Evolutionary conservation across 2,888 invertebrate species (phyloP).

Genomic region (Mylabris sibirica): DNA sequence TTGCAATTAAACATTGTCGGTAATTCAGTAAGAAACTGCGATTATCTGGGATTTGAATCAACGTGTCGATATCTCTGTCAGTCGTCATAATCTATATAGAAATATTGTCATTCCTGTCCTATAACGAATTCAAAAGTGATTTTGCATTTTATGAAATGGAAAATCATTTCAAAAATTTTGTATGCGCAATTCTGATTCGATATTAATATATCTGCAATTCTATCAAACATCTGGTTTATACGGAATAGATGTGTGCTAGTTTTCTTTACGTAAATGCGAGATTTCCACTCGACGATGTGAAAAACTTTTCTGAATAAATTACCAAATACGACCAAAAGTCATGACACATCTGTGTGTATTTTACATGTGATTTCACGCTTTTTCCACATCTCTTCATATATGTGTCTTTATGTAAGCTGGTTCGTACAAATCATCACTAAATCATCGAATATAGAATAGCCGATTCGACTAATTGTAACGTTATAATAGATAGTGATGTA

Average conservation of each 20-base stretch:
- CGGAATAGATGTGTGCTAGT: conserved; percentile 17
- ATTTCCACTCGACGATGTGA: conserved; percentile 44
- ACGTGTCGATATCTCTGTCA: neutral
- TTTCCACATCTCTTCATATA: neutral
- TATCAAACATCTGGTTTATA: conserved; percentile 23
- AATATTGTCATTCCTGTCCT: neutral
- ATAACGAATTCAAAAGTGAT: neutral
- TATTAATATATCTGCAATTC: conserved; percentile 36
- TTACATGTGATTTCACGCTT: neutral
- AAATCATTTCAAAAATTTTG: conserved; percentile 22
- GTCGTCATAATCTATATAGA: neutral
- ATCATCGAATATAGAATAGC: neutral
- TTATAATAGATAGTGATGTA: neutral
- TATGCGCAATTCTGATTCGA: conserved; percentile 37
- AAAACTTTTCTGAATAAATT: conserved; percentile 48
- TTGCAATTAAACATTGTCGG: too few relatives aligned
- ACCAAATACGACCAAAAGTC: conserved; percentile 35
- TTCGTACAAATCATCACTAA: neutral
- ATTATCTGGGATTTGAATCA: neutral
- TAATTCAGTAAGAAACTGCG: neutral
- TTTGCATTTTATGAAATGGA: conserved; percentile 3
- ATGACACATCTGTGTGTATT: conserved; percentile 36
- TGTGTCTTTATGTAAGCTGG: neutral
- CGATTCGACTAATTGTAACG: neutral
- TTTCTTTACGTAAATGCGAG: conserved; percentile 39